Evolutionary conservation across 2,888 invertebrate species (phyloP), one percentile per base, ranked within the genome.

Genomic region (Carcina quercana): DNA sequence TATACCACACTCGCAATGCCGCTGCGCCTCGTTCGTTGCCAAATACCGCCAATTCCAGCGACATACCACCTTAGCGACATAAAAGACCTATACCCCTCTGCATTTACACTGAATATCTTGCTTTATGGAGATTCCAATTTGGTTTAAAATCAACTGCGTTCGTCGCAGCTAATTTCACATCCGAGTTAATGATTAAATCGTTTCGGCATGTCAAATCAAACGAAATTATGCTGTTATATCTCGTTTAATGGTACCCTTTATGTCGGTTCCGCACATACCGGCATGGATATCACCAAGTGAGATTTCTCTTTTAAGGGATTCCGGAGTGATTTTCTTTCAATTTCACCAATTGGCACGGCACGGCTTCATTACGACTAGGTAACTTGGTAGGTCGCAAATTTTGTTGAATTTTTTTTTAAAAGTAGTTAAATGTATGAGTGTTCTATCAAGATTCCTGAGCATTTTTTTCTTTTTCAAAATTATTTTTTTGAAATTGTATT

Each of bases 171-270:
- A 73, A 76, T 76, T 82, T 78, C 67, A 69, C 55, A 41, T 58
- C 63, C 37, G 69, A 74, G 68, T 71, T 83, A 82, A 80, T 83
- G 75, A 79, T 83, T 76, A 80, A 82, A 82, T 82, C 79, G 79
- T 79, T 82, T 79, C 79, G 83, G 83, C 72, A 78, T 83, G 76
- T 82, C 75, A 76, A 79, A 82, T 80, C 79, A 82, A 78, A 83
- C 73, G 69, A 80, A 82, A 83, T 82, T 78, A 83, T 83, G 75
- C 79, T 79, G 80, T 83, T 80, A 82, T 78, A 80, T 78, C 75
- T 80, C 76, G 75, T 79, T 80, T 75, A 78, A 80, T 74, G 56
- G 69, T 68, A 53, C 61, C n/a, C 59, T 58, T 71, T 74, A 69
- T 65, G 61, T 66, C 65, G 66, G 63, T 66, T 50, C 61, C 58